phyloP scores from a whole-genome alignment of 2,797 vertebrate genomes.

The Kryptopterus vitreolus region DNA sequence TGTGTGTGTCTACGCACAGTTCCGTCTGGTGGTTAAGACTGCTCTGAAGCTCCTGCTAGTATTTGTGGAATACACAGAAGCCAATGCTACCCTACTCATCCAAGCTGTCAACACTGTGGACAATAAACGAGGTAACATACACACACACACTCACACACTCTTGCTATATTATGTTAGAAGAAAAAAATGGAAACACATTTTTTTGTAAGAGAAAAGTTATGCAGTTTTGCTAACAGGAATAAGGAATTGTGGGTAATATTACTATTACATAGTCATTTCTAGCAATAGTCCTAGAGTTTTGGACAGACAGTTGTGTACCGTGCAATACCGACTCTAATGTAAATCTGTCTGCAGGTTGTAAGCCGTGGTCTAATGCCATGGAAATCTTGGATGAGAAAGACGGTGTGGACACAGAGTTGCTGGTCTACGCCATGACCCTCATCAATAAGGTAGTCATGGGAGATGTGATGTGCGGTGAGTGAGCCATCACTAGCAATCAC shows the following conservation, averaged over 20 bases:
- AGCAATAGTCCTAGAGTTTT: neutral
- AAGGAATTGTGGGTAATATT: neutral
- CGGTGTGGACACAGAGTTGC: conserved; percentile 91
- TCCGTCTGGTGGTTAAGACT: conserved; percentile 95
- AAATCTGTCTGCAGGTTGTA: conserved; percentile 72
- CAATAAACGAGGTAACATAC: conserved; percentile 79
- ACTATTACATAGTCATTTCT: neutral
- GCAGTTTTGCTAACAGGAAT: neutral
- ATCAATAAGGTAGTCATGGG: conserved; percentile 88
- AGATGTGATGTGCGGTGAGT: neutral
- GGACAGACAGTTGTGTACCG: neutral
- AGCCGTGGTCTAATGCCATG: conserved; percentile 90
- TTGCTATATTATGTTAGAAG: neutral
- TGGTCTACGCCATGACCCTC: conserved; percentile 94
- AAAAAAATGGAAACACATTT: neutral
- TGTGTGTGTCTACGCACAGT: conserved; percentile 70
- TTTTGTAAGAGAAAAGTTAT: neutral
- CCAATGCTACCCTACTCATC: conserved; percentile 85
- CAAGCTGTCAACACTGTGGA: conserved; percentile 84
- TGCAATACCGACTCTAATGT: conserved; percentile 1
- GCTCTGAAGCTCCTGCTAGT: conserved; percentile 93
- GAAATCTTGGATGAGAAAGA: conserved; percentile 97
- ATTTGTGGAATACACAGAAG: conserved; percentile 95
- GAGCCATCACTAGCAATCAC: neutral
- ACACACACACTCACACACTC: neutral